Percentiles rank a stretch among this genome's conserved stretches.
phyloP scores from a whole-genome alignment of 2,888 invertebrate genomes.

The Macaria notata region DNA sequence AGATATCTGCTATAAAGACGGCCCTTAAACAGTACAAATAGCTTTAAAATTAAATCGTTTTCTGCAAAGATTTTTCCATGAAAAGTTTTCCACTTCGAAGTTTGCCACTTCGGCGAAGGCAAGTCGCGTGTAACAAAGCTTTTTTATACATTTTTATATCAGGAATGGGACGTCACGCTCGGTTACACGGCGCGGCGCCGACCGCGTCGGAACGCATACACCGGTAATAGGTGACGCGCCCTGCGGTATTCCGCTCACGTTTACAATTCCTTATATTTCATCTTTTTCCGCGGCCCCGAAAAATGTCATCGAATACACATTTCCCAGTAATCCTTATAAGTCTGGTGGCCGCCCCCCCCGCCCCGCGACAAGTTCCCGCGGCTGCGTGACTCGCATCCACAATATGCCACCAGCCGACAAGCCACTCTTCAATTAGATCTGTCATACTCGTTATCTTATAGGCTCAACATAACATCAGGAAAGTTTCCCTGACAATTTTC shows the following conservation, averaged over 20 bases:
- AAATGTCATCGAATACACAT: conserved; percentile 83
- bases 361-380: conserved; percentile 62
- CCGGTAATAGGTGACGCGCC: conserved; percentile 77
- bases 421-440: conserved; percentile 57
- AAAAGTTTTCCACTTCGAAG: conserved; percentile 82
- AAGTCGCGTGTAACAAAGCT: conserved; percentile 80
- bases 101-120: conserved; percentile 79
- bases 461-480: conserved; percentile 37
- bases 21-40: conserved; percentile 71
- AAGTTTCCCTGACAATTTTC: conserved; percentile 36
- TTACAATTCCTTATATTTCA: conserved; percentile 81
- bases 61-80: conserved; percentile 77
- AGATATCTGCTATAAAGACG: conserved; percentile 52
- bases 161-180: conserved; percentile 79
- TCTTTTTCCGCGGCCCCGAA: conserved; percentile 79
- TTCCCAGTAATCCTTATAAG: conserved; percentile 81
- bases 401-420: conserved; percentile 51
- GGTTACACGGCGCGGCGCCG: conserved; percentile 74
- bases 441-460: conserved; percentile 49
- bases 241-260: conserved; percentile 76
- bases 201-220: conserved; percentile 76
- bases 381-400: conserved; percentile 67
- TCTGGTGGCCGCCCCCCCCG: conserved; percentile 66
- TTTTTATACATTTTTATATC: conserved; percentile 81
- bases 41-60: conserved; percentile 78